A percentile compares a stretch with the other conserved stretches of the same genome.
Conservation (phyloP, 2,113 vertebrate species). For the Poecile atricapillus region DNA sequence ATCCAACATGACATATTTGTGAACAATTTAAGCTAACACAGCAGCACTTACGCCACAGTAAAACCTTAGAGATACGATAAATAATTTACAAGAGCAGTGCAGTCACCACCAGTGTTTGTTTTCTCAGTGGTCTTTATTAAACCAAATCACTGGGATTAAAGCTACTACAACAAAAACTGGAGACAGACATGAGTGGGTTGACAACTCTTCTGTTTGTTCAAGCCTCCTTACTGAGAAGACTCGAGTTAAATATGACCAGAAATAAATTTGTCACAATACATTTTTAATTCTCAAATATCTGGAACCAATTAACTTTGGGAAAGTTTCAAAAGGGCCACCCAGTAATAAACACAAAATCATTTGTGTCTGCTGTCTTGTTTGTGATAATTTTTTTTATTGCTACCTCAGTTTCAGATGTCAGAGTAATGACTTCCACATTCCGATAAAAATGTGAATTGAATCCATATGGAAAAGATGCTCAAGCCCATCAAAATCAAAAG, state of each 20-base stretch:
- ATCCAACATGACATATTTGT: constrained; percentile 9
- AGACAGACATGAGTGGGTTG: constrained; percentile 56
- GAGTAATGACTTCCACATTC: constrained; percentile 92
- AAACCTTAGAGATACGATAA: constrained; percentile 41
- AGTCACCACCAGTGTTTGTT: constrained; percentile 46
- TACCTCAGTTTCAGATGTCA: constrained; percentile 86
- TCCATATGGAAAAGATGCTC: constrained; percentile 80
- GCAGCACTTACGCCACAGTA: not conserved
- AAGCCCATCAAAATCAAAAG: constrained; percentile 37
- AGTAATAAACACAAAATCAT: constrained; percentile 89
- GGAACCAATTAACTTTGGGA: constrained; percentile 72
- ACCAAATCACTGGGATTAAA: constrained; percentile 48
- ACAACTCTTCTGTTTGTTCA: constrained; percentile 60
- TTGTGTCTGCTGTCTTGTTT: constrained; percentile 90
- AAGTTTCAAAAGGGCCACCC: constrained; percentile 80
- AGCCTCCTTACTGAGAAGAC: constrained; percentile 27
- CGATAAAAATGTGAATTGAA: constrained; percentile 84
- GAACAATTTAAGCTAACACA: constrained; percentile 29
- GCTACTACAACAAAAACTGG: constrained; percentile 49
- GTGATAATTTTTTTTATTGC: constrained; percentile 88
- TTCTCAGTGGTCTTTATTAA: constrained; percentile 59
- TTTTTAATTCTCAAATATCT: constrained; percentile 69
- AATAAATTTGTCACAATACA: constrained; percentile 67
- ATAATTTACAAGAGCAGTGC: constrained; percentile 38
- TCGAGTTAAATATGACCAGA: constrained; percentile 56